Conservation (phyloP, 2,888 invertebrate species). For the Calliscelio sp. region DNA sequence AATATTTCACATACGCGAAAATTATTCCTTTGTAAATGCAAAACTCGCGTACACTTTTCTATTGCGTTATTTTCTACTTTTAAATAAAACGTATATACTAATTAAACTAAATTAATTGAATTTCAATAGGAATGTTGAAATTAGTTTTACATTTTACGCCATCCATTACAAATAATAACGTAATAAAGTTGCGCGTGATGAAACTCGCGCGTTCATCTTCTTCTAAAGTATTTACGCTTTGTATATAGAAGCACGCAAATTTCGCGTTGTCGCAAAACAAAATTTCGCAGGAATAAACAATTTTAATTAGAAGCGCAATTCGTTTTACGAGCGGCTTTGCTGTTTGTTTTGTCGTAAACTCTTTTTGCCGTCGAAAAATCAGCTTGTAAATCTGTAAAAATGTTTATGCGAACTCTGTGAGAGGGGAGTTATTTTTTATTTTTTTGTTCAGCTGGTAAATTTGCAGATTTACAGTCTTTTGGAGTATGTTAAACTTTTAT, state of each 20-base stretch:
- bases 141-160: conserved; percentile 21
- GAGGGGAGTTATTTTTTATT: neutral
- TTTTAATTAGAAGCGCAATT: neutral
- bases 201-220: conserved; percentile 10
- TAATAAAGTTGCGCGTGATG: conserved; percentile 16
- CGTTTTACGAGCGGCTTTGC: neutral
- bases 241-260: neutral
- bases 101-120: too few relatives aligned
- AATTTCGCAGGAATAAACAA: conserved; percentile 2
- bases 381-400: neutral
- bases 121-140: conserved; percentile 25
- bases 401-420: too few relatives aligned
- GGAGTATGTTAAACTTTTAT: neutral
- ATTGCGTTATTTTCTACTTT: too few relatives aligned
- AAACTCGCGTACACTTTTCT: too few relatives aligned
- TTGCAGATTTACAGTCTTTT: neutral
- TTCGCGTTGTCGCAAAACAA: neutral
- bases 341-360: neutral
- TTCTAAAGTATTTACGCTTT: conserved; percentile 3
- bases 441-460: too few relatives aligned
- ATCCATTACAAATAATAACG: conserved; percentile 21
- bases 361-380: too few relatives aligned
- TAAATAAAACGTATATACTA: too few relatives aligned
- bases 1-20: too few relatives aligned
- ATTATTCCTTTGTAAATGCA: too few relatives aligned